These are phyloP conservation scores for Drosophila arizonae DNA, from an alignment of 1,140 invertebrate species.

Conservation along the genomic window DNA sequence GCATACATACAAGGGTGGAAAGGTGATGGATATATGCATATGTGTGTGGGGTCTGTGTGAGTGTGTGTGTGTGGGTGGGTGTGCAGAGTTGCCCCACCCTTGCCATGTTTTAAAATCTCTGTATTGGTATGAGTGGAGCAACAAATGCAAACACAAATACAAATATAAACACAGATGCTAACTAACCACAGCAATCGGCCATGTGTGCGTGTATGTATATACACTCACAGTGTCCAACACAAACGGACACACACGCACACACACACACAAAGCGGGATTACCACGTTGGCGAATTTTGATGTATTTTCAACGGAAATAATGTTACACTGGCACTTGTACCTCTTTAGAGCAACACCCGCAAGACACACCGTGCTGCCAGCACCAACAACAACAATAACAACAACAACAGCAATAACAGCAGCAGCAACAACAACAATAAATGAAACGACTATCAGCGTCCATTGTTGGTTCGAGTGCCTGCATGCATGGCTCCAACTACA, in stretches of 20 bases:
- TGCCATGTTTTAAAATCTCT: conserved; percentile 1
- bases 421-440: conserved; percentile 36
- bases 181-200: conserved; percentile 68
- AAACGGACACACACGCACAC: conserved; percentile 29
- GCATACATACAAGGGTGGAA: conserved; percentile 9
- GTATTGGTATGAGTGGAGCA: conserved; percentile 37
- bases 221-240: conserved; percentile 6
- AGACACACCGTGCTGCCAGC: conserved; percentile 8
- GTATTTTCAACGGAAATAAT: conserved; percentile 76
- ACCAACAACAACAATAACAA: conserved; percentile 1
- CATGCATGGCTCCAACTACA: neutral
- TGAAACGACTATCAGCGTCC: conserved; percentile 23
- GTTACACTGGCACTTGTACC: conserved; percentile 70
- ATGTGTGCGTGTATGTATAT: conserved; percentile 4
- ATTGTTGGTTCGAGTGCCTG: conserved; percentile 40
- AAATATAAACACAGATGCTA: conserved; percentile 80
- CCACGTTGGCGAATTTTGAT: conserved; percentile 64
- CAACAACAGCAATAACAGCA: conserved; percentile 18
- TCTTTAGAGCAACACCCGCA: conserved; percentile 15
- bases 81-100: neutral
- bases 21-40: conserved; percentile 9
- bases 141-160: conserved; percentile 75
- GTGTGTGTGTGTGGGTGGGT: neutral
- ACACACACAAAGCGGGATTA: conserved; percentile 65
- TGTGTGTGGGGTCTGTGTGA: neutral